A percentile compares a stretch with the other conserved stretches of the same genome.
Evolutionary conservation across 37 sponge, comb jelly and placozoan genomes (phyloP).

Genomic region (Aplysina aerophoba): DNA sequence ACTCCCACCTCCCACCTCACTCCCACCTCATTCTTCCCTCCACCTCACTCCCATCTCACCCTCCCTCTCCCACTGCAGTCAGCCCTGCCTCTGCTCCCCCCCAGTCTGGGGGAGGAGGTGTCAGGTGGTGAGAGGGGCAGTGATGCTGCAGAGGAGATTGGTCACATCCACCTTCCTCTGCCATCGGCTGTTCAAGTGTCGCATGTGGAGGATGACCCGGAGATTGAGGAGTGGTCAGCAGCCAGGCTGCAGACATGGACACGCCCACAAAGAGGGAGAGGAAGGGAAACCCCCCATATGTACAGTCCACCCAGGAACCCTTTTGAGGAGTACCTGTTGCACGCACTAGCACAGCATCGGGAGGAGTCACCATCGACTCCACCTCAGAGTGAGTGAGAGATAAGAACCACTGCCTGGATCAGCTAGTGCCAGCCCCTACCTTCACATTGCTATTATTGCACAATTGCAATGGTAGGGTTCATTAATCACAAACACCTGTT

Average conservation of each 20-base stretch:
- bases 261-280: too few relatives aligned
- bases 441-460: too few relatives aligned
- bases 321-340: background rate
- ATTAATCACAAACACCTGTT: too few relatives aligned
- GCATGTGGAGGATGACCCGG: background rate
- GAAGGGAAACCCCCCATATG: too few relatives aligned
- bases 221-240: too few relatives aligned
- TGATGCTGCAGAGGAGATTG: background rate
- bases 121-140: background rate
- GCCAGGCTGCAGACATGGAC: too few relatives aligned
- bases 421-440: too few relatives aligned
- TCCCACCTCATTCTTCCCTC: background rate
- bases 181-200: background rate
- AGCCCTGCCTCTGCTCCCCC: background rate
- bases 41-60: background rate
- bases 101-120: background rate
- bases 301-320: background rate
- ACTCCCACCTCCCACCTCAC: background rate
- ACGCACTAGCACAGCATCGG: background rate
- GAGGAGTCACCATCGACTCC: background rate
- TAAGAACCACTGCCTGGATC: background rate
- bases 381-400: background rate
- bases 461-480: too few relatives aligned
- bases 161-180: background rate
- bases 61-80: background rate